Base-by-base conservation (phyloP, 2,797 vertebrate species). In the Enteromius mattozi region DNA sequence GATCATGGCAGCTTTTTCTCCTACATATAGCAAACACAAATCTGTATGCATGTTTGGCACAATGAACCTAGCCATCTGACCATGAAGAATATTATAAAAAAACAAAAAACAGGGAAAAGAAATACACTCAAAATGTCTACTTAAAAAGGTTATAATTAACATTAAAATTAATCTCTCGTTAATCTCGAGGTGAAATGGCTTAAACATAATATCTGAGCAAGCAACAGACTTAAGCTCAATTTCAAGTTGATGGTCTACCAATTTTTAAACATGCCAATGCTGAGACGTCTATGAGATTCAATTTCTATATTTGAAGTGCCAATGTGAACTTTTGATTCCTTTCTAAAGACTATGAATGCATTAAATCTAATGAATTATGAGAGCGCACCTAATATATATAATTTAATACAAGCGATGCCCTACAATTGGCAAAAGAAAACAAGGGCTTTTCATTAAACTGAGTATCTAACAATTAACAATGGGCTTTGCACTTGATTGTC, bases 11-110 rank as follows among this genome's bases (percentile, higher is more conserved):
- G 61, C 30, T 47, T 35, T 75, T 65, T 76, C 45, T 49, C 68
- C 16, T n/a, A 27, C 47, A 56, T 27, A 79, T 10, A 33, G 33
- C 54, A 51, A 82, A 66, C 47, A 65, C 54, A 27, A 81, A 42
- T 40, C 4, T 45, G 19, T 76, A 27, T 27, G 51, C 49, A 82
- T 6, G n/a, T 84, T 81, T 87, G 86, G 86, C 86, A 87, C 82
- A 65, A 42, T 56, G 42, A 68, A 63, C 82, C 71, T 42, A 72
- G 75, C 35, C 35, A 49, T 61, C n/a, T 30, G 49, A 37, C 24
- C 2, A 17, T 7, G 21, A 40, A 54, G 33, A 45, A 14, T n/a
- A 68, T 19, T 24, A 3, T 35, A 16, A 2, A 4, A 66, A 35
- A 3, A 80, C 1, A 3, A 17, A 3, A 65, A 8, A 4, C 35